A percentile compares a stretch with the other conserved stretches of the same genome.
Evolutionary conservation across 2,888 invertebrate genomes (phyloP).

Genomic region (Aspidiotus rigidus): DNA sequence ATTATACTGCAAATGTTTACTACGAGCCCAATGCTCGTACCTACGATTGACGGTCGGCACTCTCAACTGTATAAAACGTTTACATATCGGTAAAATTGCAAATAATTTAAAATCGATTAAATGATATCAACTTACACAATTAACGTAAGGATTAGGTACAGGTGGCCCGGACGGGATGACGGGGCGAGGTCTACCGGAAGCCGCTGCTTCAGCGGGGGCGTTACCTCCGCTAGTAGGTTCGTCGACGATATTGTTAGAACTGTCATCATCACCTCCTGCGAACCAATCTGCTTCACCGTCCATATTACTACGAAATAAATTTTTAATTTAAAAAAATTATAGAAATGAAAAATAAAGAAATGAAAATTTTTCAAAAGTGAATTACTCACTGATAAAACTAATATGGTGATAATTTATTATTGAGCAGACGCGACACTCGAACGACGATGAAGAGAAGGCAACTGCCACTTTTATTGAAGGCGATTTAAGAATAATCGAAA

Average conservation of each 20-base stretch:
- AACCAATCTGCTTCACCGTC: conserved; percentile 34
- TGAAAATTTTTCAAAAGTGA: not conserved
- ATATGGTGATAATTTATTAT: not conserved
- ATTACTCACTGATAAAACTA: not conserved
- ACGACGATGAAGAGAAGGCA: too few relatives aligned
- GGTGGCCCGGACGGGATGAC: conserved; percentile 34
- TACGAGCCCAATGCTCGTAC: conserved; percentile 78
- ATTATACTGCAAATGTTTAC: conserved; percentile 68
- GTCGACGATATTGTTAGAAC: not conserved
- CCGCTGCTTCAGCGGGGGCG: not conserved
- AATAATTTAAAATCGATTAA: not conserved
- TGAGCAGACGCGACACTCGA: not conserved
- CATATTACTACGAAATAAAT: conserved; percentile 4
- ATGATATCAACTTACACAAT: conserved; percentile 28
- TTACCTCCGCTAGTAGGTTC: conserved; percentile 8
- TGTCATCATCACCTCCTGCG: not conserved
- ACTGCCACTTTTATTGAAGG: too few relatives aligned
- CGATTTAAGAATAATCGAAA: too few relatives aligned
- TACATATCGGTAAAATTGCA: not conserved
- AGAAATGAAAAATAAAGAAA: not conserved
- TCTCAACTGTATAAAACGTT: conserved; percentile 25
- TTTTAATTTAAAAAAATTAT: not conserved
- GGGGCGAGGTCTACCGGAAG: not conserved
- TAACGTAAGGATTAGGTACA: conserved; percentile 35
- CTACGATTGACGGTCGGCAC: conserved; percentile 45